These are phyloP conservation scores for Sarcophaga subvicina DNA, from an alignment of 2,888 invertebrate genomes.

Conservation along the genomic window DNA sequence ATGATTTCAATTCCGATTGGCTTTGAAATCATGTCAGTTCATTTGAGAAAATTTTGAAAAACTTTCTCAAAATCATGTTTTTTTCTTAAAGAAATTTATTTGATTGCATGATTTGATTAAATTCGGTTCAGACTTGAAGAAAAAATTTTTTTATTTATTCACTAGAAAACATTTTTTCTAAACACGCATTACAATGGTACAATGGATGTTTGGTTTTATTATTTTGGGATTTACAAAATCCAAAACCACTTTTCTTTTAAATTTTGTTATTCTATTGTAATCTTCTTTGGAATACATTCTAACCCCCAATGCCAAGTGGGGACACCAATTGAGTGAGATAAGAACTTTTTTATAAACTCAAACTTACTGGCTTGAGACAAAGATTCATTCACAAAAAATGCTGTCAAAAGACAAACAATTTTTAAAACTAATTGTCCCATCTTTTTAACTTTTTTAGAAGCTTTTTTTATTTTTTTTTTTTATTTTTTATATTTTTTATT, in stretches of 20 bases:
- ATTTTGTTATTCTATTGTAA: neutral
- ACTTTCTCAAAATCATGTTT: too few relatives aligned
- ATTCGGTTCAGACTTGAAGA: too few relatives aligned
- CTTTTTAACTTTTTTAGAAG: neutral
- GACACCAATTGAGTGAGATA: neutral
- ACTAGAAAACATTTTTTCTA: too few relatives aligned
- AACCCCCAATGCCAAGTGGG: neutral
- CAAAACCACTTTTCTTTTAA: neutral
- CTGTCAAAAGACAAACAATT: conserved; percentile 53
- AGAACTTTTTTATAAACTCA: conserved; percentile 8
- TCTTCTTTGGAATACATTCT: neutral
- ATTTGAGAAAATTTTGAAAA: too few relatives aligned
- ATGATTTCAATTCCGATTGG: too few relatives aligned
- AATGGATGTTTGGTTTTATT: too few relatives aligned
- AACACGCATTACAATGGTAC: too few relatives aligned
- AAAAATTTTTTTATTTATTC: too few relatives aligned
- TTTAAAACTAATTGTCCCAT: conserved; percentile 35
- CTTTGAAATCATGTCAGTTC: too few relatives aligned
- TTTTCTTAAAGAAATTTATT: too few relatives aligned
- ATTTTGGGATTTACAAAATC: neutral
- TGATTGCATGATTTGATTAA: too few relatives aligned
- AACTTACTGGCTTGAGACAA: conserved; percentile 64
- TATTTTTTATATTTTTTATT: neutral
- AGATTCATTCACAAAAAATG: conserved; percentile 49
- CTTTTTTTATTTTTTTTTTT: neutral